phyloP scores from a whole-genome alignment of 2,113 vertebrate genomes.

The Damaliscus lunatus region DNA sequence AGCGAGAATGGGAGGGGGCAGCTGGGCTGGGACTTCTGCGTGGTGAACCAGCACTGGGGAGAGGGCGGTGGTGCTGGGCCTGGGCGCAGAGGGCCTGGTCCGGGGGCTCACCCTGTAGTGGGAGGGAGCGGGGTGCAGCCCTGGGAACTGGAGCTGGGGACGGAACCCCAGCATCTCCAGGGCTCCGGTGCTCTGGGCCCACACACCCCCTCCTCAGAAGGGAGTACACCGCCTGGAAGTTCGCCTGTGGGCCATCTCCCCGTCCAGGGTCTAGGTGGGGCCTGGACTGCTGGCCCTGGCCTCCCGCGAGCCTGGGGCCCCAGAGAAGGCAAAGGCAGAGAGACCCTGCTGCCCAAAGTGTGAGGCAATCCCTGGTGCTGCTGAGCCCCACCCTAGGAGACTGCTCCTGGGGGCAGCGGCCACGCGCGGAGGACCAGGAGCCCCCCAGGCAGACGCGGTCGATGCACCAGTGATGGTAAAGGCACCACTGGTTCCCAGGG shows the following conservation, averaged over 20 bases:
- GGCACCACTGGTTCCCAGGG: too few species aligned
- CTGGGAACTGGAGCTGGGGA: neutral
- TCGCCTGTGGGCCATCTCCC: neutral
- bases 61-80: too few species aligned
- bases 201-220: neutral
- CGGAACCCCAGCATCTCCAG: accelerated
- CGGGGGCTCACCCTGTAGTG: neutral
- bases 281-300: neutral
- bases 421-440: neutral
- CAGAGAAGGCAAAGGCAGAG: neutral
- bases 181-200: too few species aligned
- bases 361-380: neutral
- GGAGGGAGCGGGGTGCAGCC: neutral
- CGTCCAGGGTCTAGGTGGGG: accelerated
- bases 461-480: neutral
- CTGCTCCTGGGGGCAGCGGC: neutral
- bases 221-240: neutral
- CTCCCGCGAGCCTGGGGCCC: neutral
- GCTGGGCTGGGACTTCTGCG: neutral
- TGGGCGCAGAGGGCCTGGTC: neutral
- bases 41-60: accelerated
- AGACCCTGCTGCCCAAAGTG: neutral
- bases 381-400: neutral
- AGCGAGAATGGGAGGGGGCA: neutral
- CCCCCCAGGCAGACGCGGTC: accelerated